Percentiles rank a stretch among this genome's conserved stretches.
Conservation (phyloP, 2,888 invertebrate genomes). For the Mamestra brassicae region DNA sequence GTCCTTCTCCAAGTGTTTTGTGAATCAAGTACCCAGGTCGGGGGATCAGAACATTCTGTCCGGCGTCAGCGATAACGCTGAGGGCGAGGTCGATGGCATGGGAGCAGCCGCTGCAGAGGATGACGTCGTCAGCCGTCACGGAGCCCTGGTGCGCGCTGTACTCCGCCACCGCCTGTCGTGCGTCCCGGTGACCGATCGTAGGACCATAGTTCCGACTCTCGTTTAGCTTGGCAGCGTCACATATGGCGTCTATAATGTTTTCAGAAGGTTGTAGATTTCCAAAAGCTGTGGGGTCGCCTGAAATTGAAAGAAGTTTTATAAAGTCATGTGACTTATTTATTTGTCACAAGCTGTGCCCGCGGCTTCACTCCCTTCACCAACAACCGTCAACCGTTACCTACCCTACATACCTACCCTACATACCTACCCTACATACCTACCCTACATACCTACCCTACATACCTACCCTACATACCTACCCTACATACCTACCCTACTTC, state of each 20-base stretch:
- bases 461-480: no score
- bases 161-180: constrained; percentile 96
- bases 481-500: no score
- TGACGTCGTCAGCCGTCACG: constrained; percentile 93
- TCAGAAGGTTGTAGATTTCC: constrained; percentile 96
- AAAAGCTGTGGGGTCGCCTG: constrained; percentile 98
- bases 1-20: constrained; percentile 95
- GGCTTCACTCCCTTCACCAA: no score
- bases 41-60: constrained; percentile 98
- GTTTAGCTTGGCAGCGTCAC: constrained; percentile 92
- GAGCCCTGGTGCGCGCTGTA: constrained; percentile 93
- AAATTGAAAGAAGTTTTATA: constrained; percentile 39
- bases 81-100: constrained; percentile 98
- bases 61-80: constrained; percentile 95
- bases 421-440: no score
- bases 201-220: constrained; percentile 97
- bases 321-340: no score
- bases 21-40: constrained; percentile 98
- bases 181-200: constrained; percentile 94
- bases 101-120: constrained; percentile 98
- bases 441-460: no score
- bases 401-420: no score
- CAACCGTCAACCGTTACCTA: no score
- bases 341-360: no score
- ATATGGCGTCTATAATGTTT: constrained; percentile 94